Conservation (phyloP, 37 sponge, comb jelly and placozoan species). For the Beroe forskalii region DNA sequence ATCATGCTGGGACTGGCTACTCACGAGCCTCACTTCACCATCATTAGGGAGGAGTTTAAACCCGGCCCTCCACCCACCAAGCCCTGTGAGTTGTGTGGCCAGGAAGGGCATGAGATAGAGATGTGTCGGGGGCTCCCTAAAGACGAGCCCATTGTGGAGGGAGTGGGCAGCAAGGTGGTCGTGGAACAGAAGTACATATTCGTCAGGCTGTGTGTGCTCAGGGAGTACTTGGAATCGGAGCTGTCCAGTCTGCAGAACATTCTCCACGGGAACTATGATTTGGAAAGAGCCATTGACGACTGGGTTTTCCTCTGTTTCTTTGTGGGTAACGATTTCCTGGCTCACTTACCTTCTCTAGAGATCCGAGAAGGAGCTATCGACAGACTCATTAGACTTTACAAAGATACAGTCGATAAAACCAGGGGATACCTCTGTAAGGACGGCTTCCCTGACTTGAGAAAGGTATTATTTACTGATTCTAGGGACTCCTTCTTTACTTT, state of each 20-base stretch:
- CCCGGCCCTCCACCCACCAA: constrained; percentile 71
- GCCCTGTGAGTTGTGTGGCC: constrained; percentile 96
- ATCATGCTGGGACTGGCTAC: constrained; percentile 99
- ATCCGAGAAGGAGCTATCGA: constrained; percentile 98
- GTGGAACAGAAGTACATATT: constrained; percentile 93
- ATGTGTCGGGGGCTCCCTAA: constrained; percentile 83
- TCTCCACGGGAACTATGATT: constrained; percentile 44
- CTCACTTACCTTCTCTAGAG: constrained; percentile 96
- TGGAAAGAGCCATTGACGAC: constrained; percentile 93
- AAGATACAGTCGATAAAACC: constrained; percentile 81
- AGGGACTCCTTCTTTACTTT: neutral
- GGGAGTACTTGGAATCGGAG: constrained; percentile 95
- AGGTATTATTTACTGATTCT: constrained; percentile 65
- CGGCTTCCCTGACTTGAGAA: constrained; percentile 53
- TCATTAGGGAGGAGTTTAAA: constrained; percentile 97
- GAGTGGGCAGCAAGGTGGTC: constrained; percentile 73
- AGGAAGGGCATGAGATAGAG: constrained; percentile 85
- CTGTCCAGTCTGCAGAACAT: constrained; percentile 66
- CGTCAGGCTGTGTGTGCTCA: constrained; percentile 79
- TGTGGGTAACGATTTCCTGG: constrained; percentile 99
- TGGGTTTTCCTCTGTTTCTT: constrained; percentile 99
- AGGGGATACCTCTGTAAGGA: constrained; percentile 55
- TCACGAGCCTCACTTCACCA: constrained; percentile 99
- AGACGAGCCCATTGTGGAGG: constrained; percentile 78
- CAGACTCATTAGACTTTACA: constrained; percentile 87